Evolutionary conservation across 2,113 vertebrate genomes (phyloP), one percentile per base, ranked within the genome.

Genomic region (Myotis brandtii): DNA sequence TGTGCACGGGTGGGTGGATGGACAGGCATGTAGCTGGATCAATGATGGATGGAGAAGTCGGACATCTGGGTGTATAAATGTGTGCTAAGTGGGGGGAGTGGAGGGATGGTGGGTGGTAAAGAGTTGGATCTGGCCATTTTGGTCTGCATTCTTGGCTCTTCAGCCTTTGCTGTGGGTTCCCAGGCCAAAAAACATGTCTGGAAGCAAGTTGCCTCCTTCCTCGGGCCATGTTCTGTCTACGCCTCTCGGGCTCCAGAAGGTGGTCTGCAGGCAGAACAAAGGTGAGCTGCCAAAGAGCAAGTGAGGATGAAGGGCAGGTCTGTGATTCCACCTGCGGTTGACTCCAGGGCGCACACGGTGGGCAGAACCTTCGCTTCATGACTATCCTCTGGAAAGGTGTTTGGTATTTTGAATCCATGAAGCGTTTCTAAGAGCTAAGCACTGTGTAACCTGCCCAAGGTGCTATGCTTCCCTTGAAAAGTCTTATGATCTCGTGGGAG

Each of bases 341-440:
- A 69, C 75, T 83, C 32, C 17, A 43, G 56, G 52, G 27, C 17
- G 48, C 87, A 84, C 27, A 25, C 7, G n/a, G 25, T 32, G 43
- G 30, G 76, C 32, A 30, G 46, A 46, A 75, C 27, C 23, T 86
- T 77, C 77, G 32, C 40, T 37, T 37, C 37, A 23, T 23, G 59
- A 17, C 12, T 37, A 20, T 83, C 6, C 52, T 27, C 32, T 34
- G 73, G 43, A 66, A 93, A 92, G n/a, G 6, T 9, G 2, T 34
- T 50, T 93, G 9, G 8, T 43, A 21, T 56, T 84, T 72, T 34
- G 69, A 64, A 23, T 73, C 76, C 75, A 69, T 86, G 67, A 72
- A 77, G 30, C 13, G 85, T 96, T 89, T 96, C 89, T 48, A 82
- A 77, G 69, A 34, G 62, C 70, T 70, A 70, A 59, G 56, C 43